Base-by-base conservation (phyloP, 1,140 invertebrate genomes). In the Listronotus bonariensis region DNA sequence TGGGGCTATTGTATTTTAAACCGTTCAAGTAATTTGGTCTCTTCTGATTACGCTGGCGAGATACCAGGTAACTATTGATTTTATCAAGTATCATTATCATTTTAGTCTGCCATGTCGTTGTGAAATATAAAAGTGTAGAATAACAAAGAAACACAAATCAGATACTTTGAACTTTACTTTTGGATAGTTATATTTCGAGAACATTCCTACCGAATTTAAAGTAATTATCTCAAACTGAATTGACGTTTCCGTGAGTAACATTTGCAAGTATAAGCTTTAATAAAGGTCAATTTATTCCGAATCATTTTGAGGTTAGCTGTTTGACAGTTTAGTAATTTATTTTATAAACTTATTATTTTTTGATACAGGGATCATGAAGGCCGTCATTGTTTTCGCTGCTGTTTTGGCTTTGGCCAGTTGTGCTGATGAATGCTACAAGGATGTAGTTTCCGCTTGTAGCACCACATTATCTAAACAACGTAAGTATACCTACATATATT, bases 351-450 rank as follows among this genome's bases (percentile, higher is more conserved):
- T 63, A 18, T 51, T 60, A 18, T 56, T 60, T 48, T 53, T 20
- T 54, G 10, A 41, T 59, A 14, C 66, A 77, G 76, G 75, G 77
- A 82, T 78, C 54, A 88, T 87, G 86, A 84, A 85, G 79, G 72
- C 80, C 40, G 76, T 85, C 36, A 78, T 84, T 67, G 72, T 86
- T 54, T 73, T 81, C 40, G 55, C 83, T 54, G 77, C 87, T 67
- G 76, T 79, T 60, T 73, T 81, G 70, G 73, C 86, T 20, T 80
- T 80, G 49, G 81, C 80, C 52, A 76, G 84, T 18, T 77, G 76
- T 40, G 80, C 81, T 14, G 76, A 78, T 4, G 84, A 89, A 42
- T 91, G 89, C 74, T 89, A 86, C 72, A 81, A 80, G 14, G 83
- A 86, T 68, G 83, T 87, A 3, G 77, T 82, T 10, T 72, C 72